These are phyloP conservation scores for Oryzias sinensis DNA, from an alignment of 2,797 vertebrate species.

Conservation along the genomic window DNA sequence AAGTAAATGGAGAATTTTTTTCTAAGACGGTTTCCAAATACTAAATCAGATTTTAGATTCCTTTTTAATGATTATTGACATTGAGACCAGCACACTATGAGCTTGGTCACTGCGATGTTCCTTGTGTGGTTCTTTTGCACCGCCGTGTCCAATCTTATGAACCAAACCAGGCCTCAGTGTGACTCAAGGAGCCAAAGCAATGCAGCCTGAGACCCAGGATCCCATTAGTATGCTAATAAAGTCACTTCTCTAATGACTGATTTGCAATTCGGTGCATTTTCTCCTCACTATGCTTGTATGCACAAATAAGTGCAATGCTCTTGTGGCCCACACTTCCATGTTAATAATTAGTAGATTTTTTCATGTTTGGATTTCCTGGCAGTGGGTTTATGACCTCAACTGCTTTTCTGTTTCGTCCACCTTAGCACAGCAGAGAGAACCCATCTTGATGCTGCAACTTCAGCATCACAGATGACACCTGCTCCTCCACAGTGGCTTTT, in stretches of 20 bases:
- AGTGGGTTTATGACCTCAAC: slow-evolving; percentile 22
- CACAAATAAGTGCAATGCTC: slow-evolving; percentile 47
- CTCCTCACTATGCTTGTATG: slow-evolving; percentile 38
- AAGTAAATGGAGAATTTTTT: too few species aligned
- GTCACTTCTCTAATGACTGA: slow-evolving; percentile 67
- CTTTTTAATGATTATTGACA: too few species aligned
- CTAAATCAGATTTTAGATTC: too few species aligned
- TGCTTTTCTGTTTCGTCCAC: slow-evolving; percentile 5
- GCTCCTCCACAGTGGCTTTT: slow-evolving; percentile 3
- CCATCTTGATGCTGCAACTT: not conserved
- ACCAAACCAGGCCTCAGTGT: slow-evolving; percentile 39
- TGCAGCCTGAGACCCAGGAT: slow-evolving; percentile 46
- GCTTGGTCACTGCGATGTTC: slow-evolving; percentile 7
- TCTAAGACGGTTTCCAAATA: too few species aligned
- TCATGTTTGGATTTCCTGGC: slow-evolving; percentile 16
- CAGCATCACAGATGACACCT: not conserved
- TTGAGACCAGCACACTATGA: too few species aligned
- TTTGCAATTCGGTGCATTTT: slow-evolving; percentile 64
- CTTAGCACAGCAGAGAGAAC: not conserved
- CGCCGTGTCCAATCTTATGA: slow-evolving; percentile 52
- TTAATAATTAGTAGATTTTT: slow-evolving; percentile 42
- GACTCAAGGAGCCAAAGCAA: slow-evolving; percentile 61
- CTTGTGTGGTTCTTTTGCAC: slow-evolving; percentile 19
- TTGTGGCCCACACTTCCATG: slow-evolving; percentile 9
- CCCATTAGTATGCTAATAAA: slow-evolving; percentile 73